Percentiles rank a stretch among this genome's conserved stretches.
phyloP scores from a whole-genome alignment of 2,113 vertebrate species.

The Poicephalus meyeri region DNA sequence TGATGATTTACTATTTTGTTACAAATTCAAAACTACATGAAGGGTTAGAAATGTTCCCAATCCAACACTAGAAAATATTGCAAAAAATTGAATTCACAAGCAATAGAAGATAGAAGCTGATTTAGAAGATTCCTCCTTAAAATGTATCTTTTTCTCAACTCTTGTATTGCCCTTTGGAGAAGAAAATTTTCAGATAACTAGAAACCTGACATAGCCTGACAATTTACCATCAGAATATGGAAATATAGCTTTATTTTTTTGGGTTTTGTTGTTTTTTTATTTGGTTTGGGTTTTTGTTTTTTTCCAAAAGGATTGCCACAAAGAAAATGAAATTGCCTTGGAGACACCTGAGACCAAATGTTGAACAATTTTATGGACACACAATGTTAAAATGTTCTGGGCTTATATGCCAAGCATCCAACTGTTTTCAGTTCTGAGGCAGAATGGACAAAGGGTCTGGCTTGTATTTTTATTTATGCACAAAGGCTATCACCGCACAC shows the following conservation, averaged over 20 bases:
- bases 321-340: neutral
- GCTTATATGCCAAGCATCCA: neutral
- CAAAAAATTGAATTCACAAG: neutral
- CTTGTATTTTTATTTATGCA: neutral
- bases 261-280: neutral
- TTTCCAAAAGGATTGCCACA: neutral
- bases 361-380: neutral
- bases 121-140: neutral
- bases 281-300: neutral
- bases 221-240: neutral
- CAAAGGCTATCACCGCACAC: neutral
- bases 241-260: neutral
- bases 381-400: neutral
- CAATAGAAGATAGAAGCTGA: neutral
- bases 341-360: neutral
- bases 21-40: neutral
- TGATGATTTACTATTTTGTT: neutral
- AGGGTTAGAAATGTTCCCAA: neutral
- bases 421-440: neutral
- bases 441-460: neutral
- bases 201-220: neutral
- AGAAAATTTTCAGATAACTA: neutral
- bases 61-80: neutral
- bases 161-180: neutral
- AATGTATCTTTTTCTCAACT: neutral